phyloP scores from a whole-genome alignment of 1,140 invertebrate species.

The Cydia pomonella region DNA sequence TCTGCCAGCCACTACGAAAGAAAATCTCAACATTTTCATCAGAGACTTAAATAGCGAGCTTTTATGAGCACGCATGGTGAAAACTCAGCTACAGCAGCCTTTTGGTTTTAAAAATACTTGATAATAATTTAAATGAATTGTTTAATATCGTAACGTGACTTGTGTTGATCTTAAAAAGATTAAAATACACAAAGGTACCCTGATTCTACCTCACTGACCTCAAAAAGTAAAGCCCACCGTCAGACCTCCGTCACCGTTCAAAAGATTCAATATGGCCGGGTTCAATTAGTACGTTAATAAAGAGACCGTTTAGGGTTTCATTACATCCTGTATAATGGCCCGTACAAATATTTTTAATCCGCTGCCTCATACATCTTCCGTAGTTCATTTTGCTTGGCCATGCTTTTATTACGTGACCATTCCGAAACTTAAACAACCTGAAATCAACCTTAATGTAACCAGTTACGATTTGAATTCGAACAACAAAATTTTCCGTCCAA shows the following conservation, averaged over 20 bases:
- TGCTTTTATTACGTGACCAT: conserved; percentile 63
- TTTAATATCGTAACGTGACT: too few species aligned
- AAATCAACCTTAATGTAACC: conserved; percentile 13
- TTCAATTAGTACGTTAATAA: conserved; percentile 76
- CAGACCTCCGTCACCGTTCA: conserved; percentile 68
- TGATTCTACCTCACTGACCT: conserved; percentile 12
- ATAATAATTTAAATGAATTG: too few species aligned
- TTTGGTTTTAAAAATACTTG: too few species aligned
- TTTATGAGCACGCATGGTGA: too few species aligned
- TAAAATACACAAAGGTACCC: not conserved
- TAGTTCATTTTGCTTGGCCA: conserved; percentile 74
- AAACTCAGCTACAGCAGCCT: too few species aligned
- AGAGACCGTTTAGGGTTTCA: conserved; percentile 70
- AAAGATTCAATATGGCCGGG: conserved; percentile 65
- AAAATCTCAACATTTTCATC: too few species aligned
- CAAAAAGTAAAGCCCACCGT: conserved; percentile 36
- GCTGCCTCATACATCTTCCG: conserved; percentile 74
- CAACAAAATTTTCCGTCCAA: conserved; percentile 33
- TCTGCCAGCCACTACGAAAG: too few species aligned
- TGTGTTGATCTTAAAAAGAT: not conserved
- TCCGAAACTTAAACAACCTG: conserved; percentile 5
- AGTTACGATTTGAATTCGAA: conserved; percentile 22
- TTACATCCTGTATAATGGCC: conserved; percentile 76
- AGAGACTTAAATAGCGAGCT: too few species aligned
- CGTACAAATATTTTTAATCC: conserved; percentile 80